Evolutionary conservation across 2,113 vertebrate species (phyloP), one percentile per base, ranked within the genome.

Genomic region (Pelecanus crispus): DNA sequence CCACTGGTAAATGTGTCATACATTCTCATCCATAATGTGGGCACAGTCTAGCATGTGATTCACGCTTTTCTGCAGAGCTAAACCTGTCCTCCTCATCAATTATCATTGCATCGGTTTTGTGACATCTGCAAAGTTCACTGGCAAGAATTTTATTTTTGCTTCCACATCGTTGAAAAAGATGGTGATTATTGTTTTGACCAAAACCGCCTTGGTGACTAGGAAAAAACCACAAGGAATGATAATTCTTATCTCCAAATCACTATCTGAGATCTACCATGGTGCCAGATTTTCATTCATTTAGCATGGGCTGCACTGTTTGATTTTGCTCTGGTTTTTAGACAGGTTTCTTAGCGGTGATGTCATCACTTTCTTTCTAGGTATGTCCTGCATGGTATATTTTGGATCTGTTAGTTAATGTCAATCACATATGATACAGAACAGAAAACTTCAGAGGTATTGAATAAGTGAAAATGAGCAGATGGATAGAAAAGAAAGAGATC

Each of bases 11-110:
- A 95, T 96, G 93, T 96, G 93, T 96, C 90, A 95, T 93, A 56
- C 40, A 32, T 96, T 93, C 70, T 95, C 66, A 68, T 84, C 78
- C 71, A 68, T 75, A 92, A 67, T 47, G 88, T 86, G 94, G 91
- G 88, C 88, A 88, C n/a, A 93, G 94, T 96, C 93, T 96, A 90
- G 85, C 95, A 96, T 95, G 95, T 93, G 95, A 96, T 90, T 96
- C 92, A 96, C 0, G 1, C 55, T 83, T 17, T 55, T 78, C 67
- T 90, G 79, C 67, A 93, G 87, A 92, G 71, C 63, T 93, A 75
- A 96, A 86, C 29, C 6, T 63, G 36, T 86, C 55, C 66, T 77
- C 29, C 40, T 88, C 59, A 22, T 28, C 53, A 47, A 1, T 66
- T 88, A 44, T 19, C 40, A n/a, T 47, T 44, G 18, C 38, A 63